Base-by-base conservation (phyloP, 2,113 vertebrate genomes). In the Pomatorhinus ruficollis region DNA sequence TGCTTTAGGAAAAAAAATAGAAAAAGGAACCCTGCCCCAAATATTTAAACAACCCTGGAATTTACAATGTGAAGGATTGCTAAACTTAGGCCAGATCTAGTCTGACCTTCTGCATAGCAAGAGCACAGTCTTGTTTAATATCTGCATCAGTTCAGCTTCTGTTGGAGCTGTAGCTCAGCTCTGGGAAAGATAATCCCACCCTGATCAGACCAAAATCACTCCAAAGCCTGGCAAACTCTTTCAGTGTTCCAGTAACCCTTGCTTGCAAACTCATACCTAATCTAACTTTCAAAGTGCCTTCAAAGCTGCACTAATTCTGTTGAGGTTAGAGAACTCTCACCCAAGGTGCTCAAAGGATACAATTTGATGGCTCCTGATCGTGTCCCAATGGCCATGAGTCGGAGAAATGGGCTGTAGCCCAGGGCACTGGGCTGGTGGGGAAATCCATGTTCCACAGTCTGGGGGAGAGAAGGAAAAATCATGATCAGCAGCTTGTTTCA, bases 391-490 rank as follows among this genome's bases (percentile, higher is more conserved):
- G 99, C 99, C 98, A 99, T 98, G 71, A 99, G 98, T 52, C 91
- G 98, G 31, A 99, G 98, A 33, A 97, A 98, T 0, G 98, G 97
- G 95, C 99, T 99, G 76, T 98, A 99, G 66, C 99, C 99, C 61
- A 99, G 97, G n/a, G 99, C 99, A 6, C 99, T 99, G 95, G 99
- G 99, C 95, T 99, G 99, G 95, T 99, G 99, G 6, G 99, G 99
- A 97, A 99, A 99, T 71, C 99, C 99, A 98, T 99, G 99, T 85
- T 99, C 99, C 92, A 99, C 99, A 0, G 99, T 99, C 99, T 99
- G 96, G 42, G 13, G 59, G 49, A 94, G 97, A 94, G 68, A 64
- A 97, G 87, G 27, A 4, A 69, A 96, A 96, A 91, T 35, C 18
- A 77, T 5, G 0, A 37, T 39, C 44, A 91, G 54, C 33, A 65